Percentiles rank a stretch among this genome's conserved stretches.
Conservation (phyloP, 2,113 vertebrate genomes). For the Sphaerodactylus townsendi region DNA sequence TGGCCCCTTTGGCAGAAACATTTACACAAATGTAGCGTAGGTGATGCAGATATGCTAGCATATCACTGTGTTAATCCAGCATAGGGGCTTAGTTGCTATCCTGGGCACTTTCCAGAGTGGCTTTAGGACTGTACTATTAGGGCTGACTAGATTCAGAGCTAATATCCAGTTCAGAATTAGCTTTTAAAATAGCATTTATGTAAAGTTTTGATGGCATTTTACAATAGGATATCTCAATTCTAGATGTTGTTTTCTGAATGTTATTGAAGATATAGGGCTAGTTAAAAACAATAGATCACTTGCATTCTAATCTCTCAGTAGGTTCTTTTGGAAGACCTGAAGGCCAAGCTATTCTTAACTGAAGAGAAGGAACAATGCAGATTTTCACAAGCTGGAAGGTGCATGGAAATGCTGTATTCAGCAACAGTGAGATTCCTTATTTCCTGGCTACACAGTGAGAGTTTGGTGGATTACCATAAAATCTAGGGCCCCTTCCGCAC, state of each 20-base stretch:
- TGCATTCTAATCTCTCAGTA: conserved; percentile 23
- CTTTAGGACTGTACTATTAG: background rate
- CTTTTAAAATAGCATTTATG: background rate
- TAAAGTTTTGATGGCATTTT: background rate
- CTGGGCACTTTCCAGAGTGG: no score
- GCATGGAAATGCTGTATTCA: background rate
- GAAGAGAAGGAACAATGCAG: background rate
- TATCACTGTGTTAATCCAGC: no score
- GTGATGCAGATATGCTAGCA: no score
- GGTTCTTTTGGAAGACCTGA: conserved; percentile 21
- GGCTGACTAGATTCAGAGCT: background rate
- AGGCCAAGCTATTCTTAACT: background rate
- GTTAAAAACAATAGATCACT: background rate
- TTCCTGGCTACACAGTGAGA: conserved; percentile 9
- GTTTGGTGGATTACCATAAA: background rate
- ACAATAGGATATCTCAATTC: rapidly evolving
- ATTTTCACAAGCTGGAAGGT: conserved; percentile 5
- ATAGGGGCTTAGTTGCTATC: no score
- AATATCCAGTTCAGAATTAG: background rate
- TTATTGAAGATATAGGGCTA: background rate
- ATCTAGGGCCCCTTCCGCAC: no score
- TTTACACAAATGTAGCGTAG: no score
- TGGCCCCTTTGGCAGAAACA: no score
- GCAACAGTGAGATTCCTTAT: background rate
- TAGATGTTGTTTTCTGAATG: background rate